These are phyloP conservation scores for Drosophila murphyi DNA, from an alignment of 1,140 invertebrate species.

Conservation along the genomic window DNA sequence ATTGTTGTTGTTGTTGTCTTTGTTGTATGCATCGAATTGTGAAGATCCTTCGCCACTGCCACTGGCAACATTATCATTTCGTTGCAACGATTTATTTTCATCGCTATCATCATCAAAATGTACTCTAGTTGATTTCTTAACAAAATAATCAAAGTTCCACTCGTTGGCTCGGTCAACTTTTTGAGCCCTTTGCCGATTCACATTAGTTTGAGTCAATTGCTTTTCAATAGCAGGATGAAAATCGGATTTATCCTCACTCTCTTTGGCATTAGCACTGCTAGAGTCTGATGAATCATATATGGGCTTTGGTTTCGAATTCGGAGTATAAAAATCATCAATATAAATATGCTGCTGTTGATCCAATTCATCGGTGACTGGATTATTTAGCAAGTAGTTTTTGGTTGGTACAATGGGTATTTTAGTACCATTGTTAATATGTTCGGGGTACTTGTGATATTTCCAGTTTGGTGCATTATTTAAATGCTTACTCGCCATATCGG, in stretches of 20 bases:
- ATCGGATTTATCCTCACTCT: background rate
- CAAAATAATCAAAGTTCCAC: constrained; percentile 2
- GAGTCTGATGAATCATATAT: background rate
- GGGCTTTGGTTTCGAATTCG: background rate
- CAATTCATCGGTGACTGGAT: background rate
- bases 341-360: constrained; percentile 1
- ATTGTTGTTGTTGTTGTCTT: background rate
- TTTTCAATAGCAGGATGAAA: background rate
- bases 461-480: background rate
- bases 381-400: background rate
- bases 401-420: background rate
- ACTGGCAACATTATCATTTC: background rate
- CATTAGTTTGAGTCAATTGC: background rate
- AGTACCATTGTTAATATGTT: background rate
- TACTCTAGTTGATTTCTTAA: background rate
- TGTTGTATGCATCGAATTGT: background rate
- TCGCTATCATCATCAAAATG: constrained; percentile 1
- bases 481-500: background rate
- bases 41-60: background rate
- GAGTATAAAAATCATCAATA: background rate
- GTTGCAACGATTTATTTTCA: background rate
- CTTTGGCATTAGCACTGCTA: background rate
- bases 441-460: background rate
- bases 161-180: background rate
- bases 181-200: background rate